Evolutionary conservation across 2,113 vertebrate genomes (phyloP).

Genomic region (Eretmochelys imbricata): DNA sequence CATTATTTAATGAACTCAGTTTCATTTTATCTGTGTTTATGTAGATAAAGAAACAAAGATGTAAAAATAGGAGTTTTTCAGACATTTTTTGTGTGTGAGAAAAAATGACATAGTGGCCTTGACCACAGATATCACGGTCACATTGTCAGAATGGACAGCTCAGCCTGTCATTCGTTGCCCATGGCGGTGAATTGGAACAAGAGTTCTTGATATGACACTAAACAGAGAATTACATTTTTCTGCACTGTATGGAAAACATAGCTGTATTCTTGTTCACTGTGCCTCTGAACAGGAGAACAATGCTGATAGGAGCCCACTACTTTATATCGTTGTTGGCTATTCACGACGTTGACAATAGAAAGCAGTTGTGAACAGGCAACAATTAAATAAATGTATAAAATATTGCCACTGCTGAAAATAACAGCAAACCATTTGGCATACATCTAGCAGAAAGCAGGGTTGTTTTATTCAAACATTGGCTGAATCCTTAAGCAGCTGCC

Average conservation of each 20-base stretch:
- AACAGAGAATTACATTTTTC: constrained; percentile 72
- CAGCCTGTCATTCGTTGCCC: constrained; percentile 65
- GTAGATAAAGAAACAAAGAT: constrained; percentile 69
- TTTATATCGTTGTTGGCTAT: constrained; percentile 39
- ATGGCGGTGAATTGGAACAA: constrained; percentile 31
- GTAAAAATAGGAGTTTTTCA: constrained; percentile 45
- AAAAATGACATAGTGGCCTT: constrained; percentile 29
- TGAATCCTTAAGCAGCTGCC: background rate
- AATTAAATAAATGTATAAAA: background rate
- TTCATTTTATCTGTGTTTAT: constrained; percentile 67
- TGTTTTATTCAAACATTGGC: background rate
- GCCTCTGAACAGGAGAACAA: constrained; percentile 69
- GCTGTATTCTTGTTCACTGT: constrained; percentile 58
- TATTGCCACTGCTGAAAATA: constrained; percentile 36
- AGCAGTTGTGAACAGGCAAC: constrained; percentile 40
- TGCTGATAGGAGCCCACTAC: constrained; percentile 64
- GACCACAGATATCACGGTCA: constrained; percentile 55
- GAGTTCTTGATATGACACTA: constrained; percentile 67
- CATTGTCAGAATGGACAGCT: constrained; percentile 64
- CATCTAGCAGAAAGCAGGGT: background rate
- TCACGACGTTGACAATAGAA: constrained; percentile 64
- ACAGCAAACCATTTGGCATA: constrained; percentile 13
- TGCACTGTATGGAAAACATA: constrained; percentile 59
- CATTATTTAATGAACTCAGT: constrained; percentile 72
- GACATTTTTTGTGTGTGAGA: background rate